Evolutionary conservation across 1,140 invertebrate genomes (phyloP), one percentile per base, ranked within the genome.

Genomic region (Drosophila erecta): DNA sequence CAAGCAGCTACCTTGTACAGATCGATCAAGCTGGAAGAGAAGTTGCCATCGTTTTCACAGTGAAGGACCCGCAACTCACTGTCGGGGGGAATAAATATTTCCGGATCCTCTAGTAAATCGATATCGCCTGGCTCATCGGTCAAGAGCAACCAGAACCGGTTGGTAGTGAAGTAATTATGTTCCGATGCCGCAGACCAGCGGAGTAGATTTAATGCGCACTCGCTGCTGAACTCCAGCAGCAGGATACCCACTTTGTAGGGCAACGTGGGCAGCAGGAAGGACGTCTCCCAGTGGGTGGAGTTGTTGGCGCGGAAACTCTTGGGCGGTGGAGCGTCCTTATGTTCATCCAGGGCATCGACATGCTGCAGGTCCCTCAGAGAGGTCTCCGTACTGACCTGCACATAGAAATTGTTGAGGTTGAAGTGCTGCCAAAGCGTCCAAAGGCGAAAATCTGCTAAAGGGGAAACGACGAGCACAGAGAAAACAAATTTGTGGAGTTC

Each of bases 101-200:
- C 87, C 0, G 49, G 14, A 60, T 86, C 87, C 11, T 84, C 80
- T 2, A 91, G 76, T 11, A 78, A 20, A 0, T 77, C 50, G 4
- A 90, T 41, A 41, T 90, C 72, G 4, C 50, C 7, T 6, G 14
- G 12, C 54, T 87, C 43, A 8, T 64, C 53, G 0, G 73, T 81
- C 0, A 87, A 67, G 10, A 92, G 66, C 49, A 92, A 33, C 90
- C 90, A 92, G 75, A 79, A 92, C 0, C 85, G 81, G 75, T 91
- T 87, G 11, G 84, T 91, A 11, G 90, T 91, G 22, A 92, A 91
- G 65, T 85, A 92, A 59, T 91, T 92, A 27, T 90, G 71, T 37
- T 92, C 87, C 15, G 71, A 40, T 0, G 90, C 90, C 8, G 87
- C 76, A 2, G 86, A 85, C 90, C 90, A 91, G 0, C 79, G 81